These are phyloP conservation scores for Hydroisotoma schaefferi DNA, from an alignment of 2,888 invertebrate genomes.

Conservation along the genomic window DNA sequence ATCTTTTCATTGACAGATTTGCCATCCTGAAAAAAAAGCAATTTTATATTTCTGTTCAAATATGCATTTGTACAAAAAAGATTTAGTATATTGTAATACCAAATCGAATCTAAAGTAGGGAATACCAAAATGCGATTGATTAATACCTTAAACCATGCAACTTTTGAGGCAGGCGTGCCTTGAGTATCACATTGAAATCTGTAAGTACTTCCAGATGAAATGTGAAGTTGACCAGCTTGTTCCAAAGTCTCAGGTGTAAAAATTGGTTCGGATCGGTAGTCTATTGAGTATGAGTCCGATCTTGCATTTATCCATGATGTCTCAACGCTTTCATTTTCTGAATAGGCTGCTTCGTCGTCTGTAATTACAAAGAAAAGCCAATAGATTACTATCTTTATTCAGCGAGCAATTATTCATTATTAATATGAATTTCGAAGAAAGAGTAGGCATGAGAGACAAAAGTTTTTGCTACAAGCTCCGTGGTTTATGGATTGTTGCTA, in stretches of 20 bases:
- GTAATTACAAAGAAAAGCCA: background rate
- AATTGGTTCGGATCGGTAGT: constrained; percentile 27
- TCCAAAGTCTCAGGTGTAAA: constrained; percentile 42
- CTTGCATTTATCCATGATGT: constrained; percentile 2
- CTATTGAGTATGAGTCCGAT: constrained; percentile 6
- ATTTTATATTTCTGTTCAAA: background rate
- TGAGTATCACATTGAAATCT: constrained; percentile 44
- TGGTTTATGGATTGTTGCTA: no score
- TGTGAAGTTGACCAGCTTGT: constrained; percentile 44
- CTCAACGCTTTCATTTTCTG: background rate
- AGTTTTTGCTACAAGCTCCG: no score
- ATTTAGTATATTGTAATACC: constrained; percentile 10
- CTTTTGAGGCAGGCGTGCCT: constrained; percentile 38
- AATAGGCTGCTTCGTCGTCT: constrained; percentile 1
- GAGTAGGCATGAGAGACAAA: no score
- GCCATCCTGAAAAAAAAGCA: constrained; percentile 37
- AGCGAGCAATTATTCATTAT: no score
- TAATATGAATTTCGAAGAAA: no score
- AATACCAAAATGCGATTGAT: background rate
- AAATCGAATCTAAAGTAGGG: no score
- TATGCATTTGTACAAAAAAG: background rate
- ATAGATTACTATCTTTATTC: no score
- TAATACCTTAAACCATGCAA: constrained; percentile 46
- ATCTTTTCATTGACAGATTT: constrained; percentile 45
- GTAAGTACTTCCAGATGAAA: constrained; percentile 46